phyloP scores from a whole-genome alignment of 2,888 invertebrate species.

The Callyntrura guangdongensis region DNA sequence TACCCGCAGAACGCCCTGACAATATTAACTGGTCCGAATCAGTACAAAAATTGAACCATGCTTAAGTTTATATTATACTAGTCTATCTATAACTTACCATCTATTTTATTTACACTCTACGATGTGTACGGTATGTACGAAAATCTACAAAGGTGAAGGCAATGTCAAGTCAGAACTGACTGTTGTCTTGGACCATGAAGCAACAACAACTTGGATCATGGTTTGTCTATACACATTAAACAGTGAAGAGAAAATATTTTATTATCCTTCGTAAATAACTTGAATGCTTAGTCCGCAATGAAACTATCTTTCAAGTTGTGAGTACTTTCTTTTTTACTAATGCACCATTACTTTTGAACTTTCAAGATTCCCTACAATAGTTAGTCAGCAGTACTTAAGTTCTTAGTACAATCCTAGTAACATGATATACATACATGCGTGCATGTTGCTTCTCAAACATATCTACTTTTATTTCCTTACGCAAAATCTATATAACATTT shows the following conservation, averaged over 20 bases:
- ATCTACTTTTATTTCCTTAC: too few relatives aligned
- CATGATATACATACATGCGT: too few relatives aligned
- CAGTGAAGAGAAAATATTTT: neutral
- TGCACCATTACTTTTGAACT: conserved; percentile 78
- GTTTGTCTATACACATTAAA: neutral
- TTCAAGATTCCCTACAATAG: conserved; percentile 61
- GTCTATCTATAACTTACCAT: neutral
- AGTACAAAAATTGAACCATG: neutral
- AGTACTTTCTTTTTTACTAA: conserved; percentile 32
- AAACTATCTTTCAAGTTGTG: neutral
- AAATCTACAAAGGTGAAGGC: neutral
- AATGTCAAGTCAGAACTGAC: neutral
- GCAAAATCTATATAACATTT: too few relatives aligned
- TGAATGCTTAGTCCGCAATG: neutral
- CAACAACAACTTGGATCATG: neutral
- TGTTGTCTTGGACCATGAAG: neutral
- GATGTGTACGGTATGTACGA: too few relatives aligned
- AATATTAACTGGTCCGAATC: neutral
- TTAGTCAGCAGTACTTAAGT: too few relatives aligned
- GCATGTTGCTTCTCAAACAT: too few relatives aligned
- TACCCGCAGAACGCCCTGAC: conserved; percentile 39
- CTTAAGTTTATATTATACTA: neutral
- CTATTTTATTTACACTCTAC: neutral
- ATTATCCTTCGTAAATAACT: neutral
- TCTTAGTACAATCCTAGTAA: too few relatives aligned